Evolutionary conservation across 2,113 vertebrate genomes (phyloP).

Genomic region (Pelmatolapia mariae): DNA sequence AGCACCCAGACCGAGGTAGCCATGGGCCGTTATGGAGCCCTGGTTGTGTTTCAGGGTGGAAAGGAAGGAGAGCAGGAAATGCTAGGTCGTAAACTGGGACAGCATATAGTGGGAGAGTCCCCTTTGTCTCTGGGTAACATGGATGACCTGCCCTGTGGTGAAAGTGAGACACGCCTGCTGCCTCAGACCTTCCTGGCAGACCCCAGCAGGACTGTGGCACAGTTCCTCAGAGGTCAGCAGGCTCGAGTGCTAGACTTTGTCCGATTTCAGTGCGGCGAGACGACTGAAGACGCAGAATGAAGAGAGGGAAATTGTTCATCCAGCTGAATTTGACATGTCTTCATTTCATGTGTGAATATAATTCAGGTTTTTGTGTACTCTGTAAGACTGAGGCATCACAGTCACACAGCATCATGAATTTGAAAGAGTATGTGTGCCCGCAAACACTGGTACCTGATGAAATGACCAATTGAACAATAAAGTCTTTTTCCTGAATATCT

Average conservation of each 20-base stretch:
- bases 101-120: constrained; percentile 86
- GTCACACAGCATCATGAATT: background rate
- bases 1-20: constrained; percentile 53
- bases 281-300: constrained; percentile 36
- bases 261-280: constrained; percentile 84
- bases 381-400: background rate
- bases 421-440: background rate
- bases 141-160: constrained; percentile 80
- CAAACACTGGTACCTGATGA: background rate
- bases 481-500: background rate
- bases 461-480: constrained; percentile 15
- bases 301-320: background rate
- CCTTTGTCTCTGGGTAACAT: constrained; percentile 78
- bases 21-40: constrained; percentile 81
- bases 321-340: background rate
- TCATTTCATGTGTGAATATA: background rate
- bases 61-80: constrained; percentile 43
- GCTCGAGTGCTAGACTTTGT: constrained; percentile 83
- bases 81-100: constrained; percentile 79
- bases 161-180: constrained; percentile 82
- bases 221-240: constrained; percentile 75
- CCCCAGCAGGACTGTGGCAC: constrained; percentile 79
- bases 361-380: background rate
- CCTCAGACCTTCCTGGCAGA: constrained; percentile 81
- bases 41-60: constrained; percentile 77